Percentiles rank a stretch among this genome's conserved stretches.
Conservation (phyloP, 2,797 vertebrate species). For the Acrocephalus scirpaceus region DNA sequence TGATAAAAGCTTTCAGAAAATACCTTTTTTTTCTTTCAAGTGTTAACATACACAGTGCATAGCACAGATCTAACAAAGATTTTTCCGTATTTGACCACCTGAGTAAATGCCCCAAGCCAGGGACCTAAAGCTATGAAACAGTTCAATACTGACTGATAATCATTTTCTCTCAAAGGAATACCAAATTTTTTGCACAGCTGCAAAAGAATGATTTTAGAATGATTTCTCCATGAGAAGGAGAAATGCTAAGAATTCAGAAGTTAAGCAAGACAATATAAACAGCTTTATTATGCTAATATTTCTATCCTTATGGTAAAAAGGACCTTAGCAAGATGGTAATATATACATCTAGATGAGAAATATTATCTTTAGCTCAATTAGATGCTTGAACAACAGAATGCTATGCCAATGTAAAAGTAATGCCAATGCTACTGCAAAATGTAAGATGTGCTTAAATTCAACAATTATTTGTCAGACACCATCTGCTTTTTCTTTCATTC, state of each 20-base stretch:
- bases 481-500: constrained; percentile 70
- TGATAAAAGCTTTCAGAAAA: not conserved
- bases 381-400: not conserved
- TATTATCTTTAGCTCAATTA: not conserved
- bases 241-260: not conserved
- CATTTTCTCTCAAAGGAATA: not conserved
- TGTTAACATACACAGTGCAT: not conserved
- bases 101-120: not conserved
- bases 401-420: not conserved
- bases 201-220: not conserved
- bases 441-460: constrained; percentile 30
- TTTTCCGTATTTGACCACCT: not conserved
- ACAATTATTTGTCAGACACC: constrained; percentile 61
- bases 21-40: not conserved
- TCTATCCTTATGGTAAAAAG: not conserved
- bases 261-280: not conserved
- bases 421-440: not conserved
- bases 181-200: not conserved
- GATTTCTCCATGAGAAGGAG: not conserved
- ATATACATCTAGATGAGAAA: not conserved
- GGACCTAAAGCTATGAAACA: not conserved
- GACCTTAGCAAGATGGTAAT: not conserved
- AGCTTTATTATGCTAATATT: not conserved
- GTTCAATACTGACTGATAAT: not conserved
- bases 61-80: not conserved